Evolutionary conservation across 2,888 invertebrate species (phyloP), one percentile per base, ranked within the genome.

Genomic region (Phorcus lineatus): DNA sequence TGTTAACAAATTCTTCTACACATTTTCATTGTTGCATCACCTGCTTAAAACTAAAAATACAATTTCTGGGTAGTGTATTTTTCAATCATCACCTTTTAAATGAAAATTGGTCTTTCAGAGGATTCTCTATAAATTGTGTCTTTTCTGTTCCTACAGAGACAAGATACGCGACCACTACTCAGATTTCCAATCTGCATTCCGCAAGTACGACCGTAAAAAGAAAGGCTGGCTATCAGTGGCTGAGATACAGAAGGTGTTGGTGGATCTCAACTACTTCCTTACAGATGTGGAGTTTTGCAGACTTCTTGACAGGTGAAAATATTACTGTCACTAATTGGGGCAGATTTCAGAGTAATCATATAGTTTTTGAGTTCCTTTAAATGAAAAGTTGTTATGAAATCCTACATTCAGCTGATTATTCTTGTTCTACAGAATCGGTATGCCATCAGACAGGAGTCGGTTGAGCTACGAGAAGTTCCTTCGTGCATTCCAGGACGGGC

Each of bases 261-360:
- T 86, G 47, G 90, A 91, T 77, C 89, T 90, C 67, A 91, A 91
- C 83, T 89, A 89, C 79, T 90, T 91, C 84, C 84, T 92, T 70
- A 89, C 89, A 83, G 92, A 92, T 84, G 91, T 91, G n/a, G 89
- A 92, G 82, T 91, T 91, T 85, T 90, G 89, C 82, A 85, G 88
- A 28, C 83, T 92, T 6, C 84, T 92, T 22, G 89, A 90, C 80
- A 91, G 86, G 92, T 92, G 81, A 80, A 86, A 79, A 19, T 77
- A 67, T 7, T 36, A 36, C 7, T 36, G 36, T 36, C 36, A 4
- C 36, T 4, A 2, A 36, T 7, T 7, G 7, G 36, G 36, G 4
- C 2, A 36, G 7, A 36, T 36, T 36, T 36, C 36, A 36, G 36
- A 36, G 36, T 4, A 36, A 36, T 36, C 4, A 36, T 36, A 7